Base-by-base conservation (phyloP, 2,888 invertebrate species). In the Atethmia centrago region DNA sequence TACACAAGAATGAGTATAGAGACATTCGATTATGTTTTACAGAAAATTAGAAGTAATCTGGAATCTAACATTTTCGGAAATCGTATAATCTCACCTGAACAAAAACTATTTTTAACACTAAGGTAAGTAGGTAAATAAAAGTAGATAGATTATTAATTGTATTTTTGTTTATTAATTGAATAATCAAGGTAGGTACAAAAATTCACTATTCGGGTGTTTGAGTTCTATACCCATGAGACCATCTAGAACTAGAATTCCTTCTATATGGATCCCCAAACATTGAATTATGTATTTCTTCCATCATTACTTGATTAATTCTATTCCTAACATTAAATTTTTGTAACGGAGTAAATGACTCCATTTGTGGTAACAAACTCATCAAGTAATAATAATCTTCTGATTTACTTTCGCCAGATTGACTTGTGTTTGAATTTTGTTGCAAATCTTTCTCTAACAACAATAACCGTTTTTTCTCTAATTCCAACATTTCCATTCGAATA, bases 251-350 rank as follows among this genome's bases (percentile, higher is more conserved):
- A 64, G 67, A 73, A 62, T 58, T 59, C 62, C 61, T 28, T 61
- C 56, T 58, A 65, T 63, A 58, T 56, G 70, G 55, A 66, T 71
- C 69, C 61, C 61, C 69, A 56, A 64, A 56, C 55, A 63, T 71
- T 49, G 64, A 51, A 59, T 59, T 59, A 59, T 47, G 53, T 61
- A 74, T 66, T 67, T 80, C 74, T 62, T 80, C 77, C 70, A 78
- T 74, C 69, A 80, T 61, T 58, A 78, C 65, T 74, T 80, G 73
- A 71, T 74, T 77, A 56, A 77, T 77, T 80, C 66, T 80, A 72
- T 79, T 72, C 55, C 73, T 70, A 55, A 77, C 74, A 55, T 59
- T 19, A 66, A 49, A 63, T 61, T 74, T 77, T 71, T 80, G 74
- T 72, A 80, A 66, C 19, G 66, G 56, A 76, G 63, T 77, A 65